phyloP scores from a whole-genome alignment of 2,888 invertebrate genomes.

The Tipula unca region DNA sequence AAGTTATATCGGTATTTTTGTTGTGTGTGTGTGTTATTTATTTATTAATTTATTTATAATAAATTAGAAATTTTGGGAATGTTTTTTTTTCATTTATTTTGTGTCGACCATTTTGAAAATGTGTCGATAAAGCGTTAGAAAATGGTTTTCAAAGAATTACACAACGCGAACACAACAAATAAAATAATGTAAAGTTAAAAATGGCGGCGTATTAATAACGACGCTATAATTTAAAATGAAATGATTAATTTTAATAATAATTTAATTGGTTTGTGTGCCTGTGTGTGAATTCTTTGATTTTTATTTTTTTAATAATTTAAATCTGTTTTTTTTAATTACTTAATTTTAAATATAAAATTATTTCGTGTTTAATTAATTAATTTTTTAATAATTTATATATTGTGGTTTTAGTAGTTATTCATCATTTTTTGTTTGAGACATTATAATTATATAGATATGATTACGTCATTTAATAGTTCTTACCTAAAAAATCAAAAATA shows the following conservation, averaged over 20 bases:
- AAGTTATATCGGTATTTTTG: background rate
- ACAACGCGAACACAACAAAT: constrained; percentile 8
- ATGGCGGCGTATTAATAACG: background rate
- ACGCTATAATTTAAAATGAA: background rate
- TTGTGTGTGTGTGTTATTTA: background rate
- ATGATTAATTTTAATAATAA: background rate
- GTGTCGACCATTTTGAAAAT: background rate
- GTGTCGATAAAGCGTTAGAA: constrained; percentile 19
- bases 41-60: background rate
- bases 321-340: constrained; percentile 22
- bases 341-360: constrained; percentile 25
- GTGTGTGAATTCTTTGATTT: background rate
- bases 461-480: constrained; percentile 8
- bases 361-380: constrained; percentile 24
- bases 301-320: background rate
- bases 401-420: background rate
- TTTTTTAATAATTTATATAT: constrained; percentile 20
- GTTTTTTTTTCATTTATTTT: background rate
- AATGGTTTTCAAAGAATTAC: background rate
- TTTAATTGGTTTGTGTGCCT: background rate
- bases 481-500: background rate
- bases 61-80: background rate
- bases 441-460: constrained; percentile 16
- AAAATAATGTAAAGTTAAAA: background rate
- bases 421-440: background rate